Percentiles rank a stretch among this genome's conserved stretches.
Conservation (phyloP, 2,113 vertebrate genomes). For the Forbesichthys papilliferus region DNA sequence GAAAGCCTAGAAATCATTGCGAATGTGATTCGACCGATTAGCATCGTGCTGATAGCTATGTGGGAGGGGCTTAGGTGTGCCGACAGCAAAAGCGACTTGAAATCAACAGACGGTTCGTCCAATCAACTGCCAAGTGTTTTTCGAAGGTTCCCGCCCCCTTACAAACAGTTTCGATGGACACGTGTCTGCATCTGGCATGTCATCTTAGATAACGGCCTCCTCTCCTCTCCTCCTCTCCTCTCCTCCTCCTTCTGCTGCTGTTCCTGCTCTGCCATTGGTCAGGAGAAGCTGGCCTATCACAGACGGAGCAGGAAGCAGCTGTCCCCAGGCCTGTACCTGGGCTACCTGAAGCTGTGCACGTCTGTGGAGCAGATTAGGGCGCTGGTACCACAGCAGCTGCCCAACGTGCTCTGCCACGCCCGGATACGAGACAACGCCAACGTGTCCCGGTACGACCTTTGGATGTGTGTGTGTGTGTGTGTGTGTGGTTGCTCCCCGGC, state of each 20-base stretch:
- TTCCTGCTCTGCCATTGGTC: slow-evolving; percentile 28
- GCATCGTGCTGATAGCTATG: too few species aligned
- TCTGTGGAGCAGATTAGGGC: slow-evolving; percentile 90
- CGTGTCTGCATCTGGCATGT: too few species aligned
- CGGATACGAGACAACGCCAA: slow-evolving; percentile 88
- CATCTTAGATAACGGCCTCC: too few species aligned
- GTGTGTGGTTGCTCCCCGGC: neutral
- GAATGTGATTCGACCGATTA: too few species aligned
- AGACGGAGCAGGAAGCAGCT: slow-evolving; percentile 82
- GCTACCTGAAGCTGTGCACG: slow-evolving; percentile 89
- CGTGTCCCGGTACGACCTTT: slow-evolving; percentile 81
- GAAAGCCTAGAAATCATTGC: too few species aligned
- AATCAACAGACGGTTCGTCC: too few species aligned
- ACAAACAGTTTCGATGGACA: too few species aligned
- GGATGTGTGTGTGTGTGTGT: neutral
- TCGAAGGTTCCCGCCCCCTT: too few species aligned
- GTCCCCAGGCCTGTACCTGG: slow-evolving; percentile 85
- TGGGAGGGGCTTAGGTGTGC: too few species aligned
- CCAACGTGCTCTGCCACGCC: slow-evolving; percentile 88
- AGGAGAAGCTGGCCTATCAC: slow-evolving; percentile 91
- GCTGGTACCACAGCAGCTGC: slow-evolving; percentile 85
- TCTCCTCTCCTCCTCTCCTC: neutral
- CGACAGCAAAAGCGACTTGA: too few species aligned
- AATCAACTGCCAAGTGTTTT: too few species aligned
- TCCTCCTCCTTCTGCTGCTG: slow-evolving; percentile 2